phyloP scores from a whole-genome alignment of 2,113 vertebrate species.

The Orycteropus afer region DNA sequence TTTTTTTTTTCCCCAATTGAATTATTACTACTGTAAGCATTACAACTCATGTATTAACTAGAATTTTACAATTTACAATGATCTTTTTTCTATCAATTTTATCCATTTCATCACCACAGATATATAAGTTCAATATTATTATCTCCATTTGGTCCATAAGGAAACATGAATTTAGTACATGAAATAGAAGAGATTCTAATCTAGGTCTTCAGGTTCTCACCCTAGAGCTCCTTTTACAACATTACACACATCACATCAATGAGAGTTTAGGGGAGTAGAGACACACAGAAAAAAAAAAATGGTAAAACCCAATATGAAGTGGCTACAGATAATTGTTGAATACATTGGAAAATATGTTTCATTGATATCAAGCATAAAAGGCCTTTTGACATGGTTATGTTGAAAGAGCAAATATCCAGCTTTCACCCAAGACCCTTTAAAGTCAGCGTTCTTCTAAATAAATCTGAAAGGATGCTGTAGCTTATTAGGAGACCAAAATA shows the following conservation, averaged over 20 bases:
- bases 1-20: not conserved
- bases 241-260: accelerated
- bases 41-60: not conserved
- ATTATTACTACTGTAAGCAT: not conserved
- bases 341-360: not conserved
- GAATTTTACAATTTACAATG: not conserved
- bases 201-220: not conserved
- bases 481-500: not conserved
- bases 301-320: not conserved
- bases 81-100: not conserved
- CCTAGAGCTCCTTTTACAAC: not conserved
- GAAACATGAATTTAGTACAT: not conserved
- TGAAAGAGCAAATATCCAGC: not conserved
- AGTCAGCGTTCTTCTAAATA: not conserved
- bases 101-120: slow-evolving; percentile 4
- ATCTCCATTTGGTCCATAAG: not conserved
- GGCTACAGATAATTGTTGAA: not conserved
- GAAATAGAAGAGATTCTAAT: not conserved
- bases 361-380: not conserved
- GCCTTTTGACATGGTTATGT: not conserved
- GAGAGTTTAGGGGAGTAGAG: not conserved
- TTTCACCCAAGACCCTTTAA: not conserved
- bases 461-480: not conserved
- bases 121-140: not conserved
- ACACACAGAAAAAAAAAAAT: not conserved